phyloP scores from a whole-genome alignment of 1,140 invertebrate genomes.

The Polypedilum pembai region DNA sequence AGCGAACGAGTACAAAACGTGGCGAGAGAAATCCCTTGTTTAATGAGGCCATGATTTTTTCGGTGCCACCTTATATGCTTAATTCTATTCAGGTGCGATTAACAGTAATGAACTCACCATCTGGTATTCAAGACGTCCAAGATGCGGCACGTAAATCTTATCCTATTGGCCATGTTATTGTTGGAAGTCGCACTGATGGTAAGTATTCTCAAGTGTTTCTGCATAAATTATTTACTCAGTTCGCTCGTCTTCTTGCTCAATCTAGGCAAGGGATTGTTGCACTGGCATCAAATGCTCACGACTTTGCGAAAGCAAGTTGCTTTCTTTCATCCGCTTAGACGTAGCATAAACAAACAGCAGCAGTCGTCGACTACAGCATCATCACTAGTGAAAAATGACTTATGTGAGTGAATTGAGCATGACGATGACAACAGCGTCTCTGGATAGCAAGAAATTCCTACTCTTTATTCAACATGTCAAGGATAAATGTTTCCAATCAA shows the following conservation, averaged over 20 bases:
- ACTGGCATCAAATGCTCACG: slow-evolving; percentile 79
- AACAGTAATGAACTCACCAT: slow-evolving; percentile 51
- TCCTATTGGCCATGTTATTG: slow-evolving; percentile 64
- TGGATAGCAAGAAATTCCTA: too few relatives aligned
- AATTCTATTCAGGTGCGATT: slow-evolving; percentile 63
- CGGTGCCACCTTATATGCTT: slow-evolving; percentile 55
- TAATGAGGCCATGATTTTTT: slow-evolving; percentile 74
- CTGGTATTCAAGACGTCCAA: slow-evolving; percentile 33
- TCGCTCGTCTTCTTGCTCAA: too few relatives aligned
- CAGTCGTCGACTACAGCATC: not conserved
- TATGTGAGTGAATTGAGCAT: too few relatives aligned
- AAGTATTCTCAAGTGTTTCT: slow-evolving; percentile 33
- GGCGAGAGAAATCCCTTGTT: slow-evolving; percentile 65
- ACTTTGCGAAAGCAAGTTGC: slow-evolving; percentile 70
- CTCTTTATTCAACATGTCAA: too few relatives aligned
- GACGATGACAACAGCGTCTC: too few relatives aligned
- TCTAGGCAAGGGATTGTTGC: slow-evolving; percentile 51
- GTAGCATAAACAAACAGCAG: slow-evolving; percentile 43
- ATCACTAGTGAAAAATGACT: not conserved
- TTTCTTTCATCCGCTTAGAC: slow-evolving; percentile 74
- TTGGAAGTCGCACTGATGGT: slow-evolving; percentile 58
- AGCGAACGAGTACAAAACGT: slow-evolving; percentile 62
- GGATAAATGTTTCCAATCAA: too few relatives aligned
- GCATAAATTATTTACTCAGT: too few relatives aligned
- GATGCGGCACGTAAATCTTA: slow-evolving; percentile 43